Conservation (phyloP, 2,797 vertebrate species). For the Sphaeramia orbicularis region DNA sequence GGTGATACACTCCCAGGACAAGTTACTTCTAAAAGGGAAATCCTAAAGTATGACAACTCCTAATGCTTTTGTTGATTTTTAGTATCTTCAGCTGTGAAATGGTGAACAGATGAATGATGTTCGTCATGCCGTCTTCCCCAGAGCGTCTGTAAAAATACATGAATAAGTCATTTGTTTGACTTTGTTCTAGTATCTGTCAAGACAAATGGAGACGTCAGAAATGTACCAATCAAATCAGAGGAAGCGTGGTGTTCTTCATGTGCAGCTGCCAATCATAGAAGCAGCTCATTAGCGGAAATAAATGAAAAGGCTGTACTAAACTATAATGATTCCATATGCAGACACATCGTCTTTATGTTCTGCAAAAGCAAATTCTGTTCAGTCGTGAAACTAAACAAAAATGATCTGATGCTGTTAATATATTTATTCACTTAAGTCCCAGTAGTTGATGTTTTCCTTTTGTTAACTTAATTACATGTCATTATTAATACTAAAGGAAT, state of each 20-base stretch:
- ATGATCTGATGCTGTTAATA: too few relatives aligned
- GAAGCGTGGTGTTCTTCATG: not conserved
- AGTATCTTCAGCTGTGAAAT: conserved; percentile 11
- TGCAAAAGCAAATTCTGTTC: too few relatives aligned
- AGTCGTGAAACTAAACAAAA: too few relatives aligned
- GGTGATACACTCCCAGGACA: conserved; percentile 15
- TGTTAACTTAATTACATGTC: too few relatives aligned
- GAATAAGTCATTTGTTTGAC: conserved; percentile 2
- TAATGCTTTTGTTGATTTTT: not conserved
- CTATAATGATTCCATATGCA: too few relatives aligned
- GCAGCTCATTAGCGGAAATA: conserved; percentile 24
- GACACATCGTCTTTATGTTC: too few relatives aligned
- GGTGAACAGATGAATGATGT: conserved; percentile 16
- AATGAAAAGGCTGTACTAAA: too few relatives aligned
- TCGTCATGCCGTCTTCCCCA: conserved; percentile 1
- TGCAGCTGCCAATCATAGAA: conserved; percentile 7
- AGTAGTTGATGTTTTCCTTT: too few relatives aligned
- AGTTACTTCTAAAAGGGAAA: not conserved
- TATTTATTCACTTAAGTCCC: too few relatives aligned
- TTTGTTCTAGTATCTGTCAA: conserved; percentile 21
- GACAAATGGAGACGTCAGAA: conserved; percentile 10
- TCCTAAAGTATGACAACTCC: not conserved
- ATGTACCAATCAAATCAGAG: conserved; percentile 7
- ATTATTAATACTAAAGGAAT: too few relatives aligned
- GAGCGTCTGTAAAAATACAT: conserved; percentile 10